Evolutionary conservation across 2,888 invertebrate genomes (phyloP).

Genomic region (Hypercompe scribonia): DNA sequence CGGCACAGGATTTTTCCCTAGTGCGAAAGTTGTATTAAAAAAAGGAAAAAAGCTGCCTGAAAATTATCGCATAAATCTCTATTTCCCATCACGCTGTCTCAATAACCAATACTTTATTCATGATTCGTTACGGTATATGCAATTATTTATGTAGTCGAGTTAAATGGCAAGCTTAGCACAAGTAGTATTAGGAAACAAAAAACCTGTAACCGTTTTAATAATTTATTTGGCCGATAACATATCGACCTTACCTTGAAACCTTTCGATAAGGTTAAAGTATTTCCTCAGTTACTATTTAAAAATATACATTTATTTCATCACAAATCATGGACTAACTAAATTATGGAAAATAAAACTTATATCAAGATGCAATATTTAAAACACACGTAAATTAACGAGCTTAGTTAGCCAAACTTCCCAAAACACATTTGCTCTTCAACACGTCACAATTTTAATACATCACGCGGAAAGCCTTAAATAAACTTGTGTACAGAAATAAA

Average conservation of each 20-base stretch:
- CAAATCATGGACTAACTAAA: background rate
- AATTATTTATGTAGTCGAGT: background rate
- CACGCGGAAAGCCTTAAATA: slow-evolving; percentile 38
- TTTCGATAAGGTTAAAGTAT: slow-evolving; percentile 39
- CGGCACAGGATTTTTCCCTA: too few species aligned
- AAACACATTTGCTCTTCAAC: slow-evolving; percentile 8
- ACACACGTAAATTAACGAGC: background rate
- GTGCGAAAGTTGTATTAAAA: background rate
- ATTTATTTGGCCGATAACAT: slow-evolving; percentile 30
- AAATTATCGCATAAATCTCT: too few species aligned
- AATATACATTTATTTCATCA: slow-evolving; percentile 16
- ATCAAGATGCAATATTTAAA: background rate
- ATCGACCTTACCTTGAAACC: slow-evolving; percentile 33
- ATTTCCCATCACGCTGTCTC: too few species aligned
- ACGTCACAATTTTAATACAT: slow-evolving; percentile 5
- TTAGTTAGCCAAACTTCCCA: slow-evolving; percentile 5
- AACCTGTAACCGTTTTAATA: slow-evolving; percentile 39
- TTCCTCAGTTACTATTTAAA: slow-evolving; percentile 29
- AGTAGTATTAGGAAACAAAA: slow-evolving; percentile 15
- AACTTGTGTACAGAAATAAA: slow-evolving; percentile 41
- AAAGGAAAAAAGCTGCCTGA: too few species aligned
- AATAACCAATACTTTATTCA: too few species aligned
- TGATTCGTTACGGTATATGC: background rate
- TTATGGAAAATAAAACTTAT: background rate
- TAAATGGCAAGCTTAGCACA: background rate